Evolutionary conservation across 2,888 invertebrate species (phyloP), one percentile per base, ranked within the genome.

Genomic region (Dysmachus trigonus): DNA sequence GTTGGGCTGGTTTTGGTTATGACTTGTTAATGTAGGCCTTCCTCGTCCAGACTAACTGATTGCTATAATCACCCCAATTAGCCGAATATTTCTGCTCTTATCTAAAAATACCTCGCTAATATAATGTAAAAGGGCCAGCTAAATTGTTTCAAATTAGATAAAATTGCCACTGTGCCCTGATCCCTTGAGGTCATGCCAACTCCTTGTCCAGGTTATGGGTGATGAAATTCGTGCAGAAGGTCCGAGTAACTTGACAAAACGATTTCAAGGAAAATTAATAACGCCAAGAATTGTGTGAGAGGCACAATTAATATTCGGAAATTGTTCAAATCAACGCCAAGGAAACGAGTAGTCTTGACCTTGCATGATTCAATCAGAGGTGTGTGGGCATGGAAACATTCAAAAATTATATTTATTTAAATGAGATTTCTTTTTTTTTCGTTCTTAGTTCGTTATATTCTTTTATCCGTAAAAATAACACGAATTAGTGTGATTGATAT

Each of bases 11-110:
- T 77, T 77, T 47, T 77, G 77, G n/a, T 77, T 77, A 77, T 77
- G 77, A 77, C 77, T 77, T 27, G 77, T 77, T 77, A 41, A 77
- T 41, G 30, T 27, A 81, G 62, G 81, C 62, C 18, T 81, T 81
- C 31, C 81, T 18, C n/a, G 53, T 81, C 81, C 81, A 51, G 81
- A 62, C 81, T 53, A 53, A 53, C 18, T 81, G 81, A 81, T 81
- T 81, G 81, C 81, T 62, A 81, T 81, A 81, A 81, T 81, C 53
- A 81, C 53, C 81, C 33, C 81, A 81, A 81, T 81, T 81, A 81
- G 53, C 31, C 81, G 81, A 81, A 81, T 81, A 81, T 62, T 62
- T 81, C 81, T 81, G 33, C 53, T 62, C 81, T 81, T 53, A 81
- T 62, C 81, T 81, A 62, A 62, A 47, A 81, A 81, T 81, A 33